Evolutionary conservation across 2,797 vertebrate species (phyloP).

Genomic region (Champsocephalus esox): DNA sequence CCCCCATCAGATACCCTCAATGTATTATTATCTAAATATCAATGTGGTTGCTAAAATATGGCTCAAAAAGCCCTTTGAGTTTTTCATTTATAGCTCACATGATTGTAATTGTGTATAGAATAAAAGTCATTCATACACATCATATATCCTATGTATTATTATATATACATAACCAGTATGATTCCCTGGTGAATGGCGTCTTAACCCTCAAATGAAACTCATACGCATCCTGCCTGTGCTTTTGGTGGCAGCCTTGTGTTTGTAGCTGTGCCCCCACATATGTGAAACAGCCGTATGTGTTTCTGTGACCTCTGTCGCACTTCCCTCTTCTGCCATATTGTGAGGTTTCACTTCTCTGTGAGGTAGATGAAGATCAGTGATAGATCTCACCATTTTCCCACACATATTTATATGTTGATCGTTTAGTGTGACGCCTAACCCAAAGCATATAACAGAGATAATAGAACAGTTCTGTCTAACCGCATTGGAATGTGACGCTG

Average conservation of each 20-base stretch:
- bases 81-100: background rate
- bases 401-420: background rate
- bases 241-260: conserved; percentile 18
- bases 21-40: background rate
- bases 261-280: background rate
- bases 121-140: background rate
- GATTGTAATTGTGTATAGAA: background rate
- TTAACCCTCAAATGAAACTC: background rate
- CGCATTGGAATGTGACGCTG: background rate
- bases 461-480: background rate
- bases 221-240: background rate
- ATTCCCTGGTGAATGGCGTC: background rate
- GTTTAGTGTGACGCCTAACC: background rate
- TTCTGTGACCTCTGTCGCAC: conserved; percentile 46
- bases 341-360: conserved; percentile 72
- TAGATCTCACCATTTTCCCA: conserved; percentile 22
- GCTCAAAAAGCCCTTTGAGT: background rate
- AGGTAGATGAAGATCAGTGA: conserved; percentile 24
- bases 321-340: conserved; percentile 66
- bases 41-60: background rate
- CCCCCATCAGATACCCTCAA: too few species aligned
- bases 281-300: conserved; percentile 36
- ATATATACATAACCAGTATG: background rate
- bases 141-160: background rate
- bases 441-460: background rate